These are phyloP conservation scores for Mesocricetus auratus DNA, from an alignment of 2,113 vertebrate genomes.

Conservation along the genomic window DNA sequence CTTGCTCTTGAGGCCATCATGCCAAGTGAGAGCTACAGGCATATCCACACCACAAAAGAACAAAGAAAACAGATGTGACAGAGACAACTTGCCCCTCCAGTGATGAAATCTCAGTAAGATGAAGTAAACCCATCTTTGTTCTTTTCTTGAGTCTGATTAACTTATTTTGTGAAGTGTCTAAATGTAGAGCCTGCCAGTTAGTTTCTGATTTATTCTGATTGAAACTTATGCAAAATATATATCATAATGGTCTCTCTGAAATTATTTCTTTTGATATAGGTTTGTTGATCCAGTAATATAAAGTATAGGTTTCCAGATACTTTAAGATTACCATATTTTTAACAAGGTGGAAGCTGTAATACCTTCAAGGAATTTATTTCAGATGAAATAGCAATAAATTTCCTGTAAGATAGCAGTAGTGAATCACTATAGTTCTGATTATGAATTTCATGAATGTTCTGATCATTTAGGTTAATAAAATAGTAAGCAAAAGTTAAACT, in stretches of 20 bases:
- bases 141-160: conserved; percentile 3
- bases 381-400: conserved; percentile 53
- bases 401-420: neutral
- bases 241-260: neutral
- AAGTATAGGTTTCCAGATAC: conserved; percentile 4
- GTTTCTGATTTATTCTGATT: conserved; percentile 50
- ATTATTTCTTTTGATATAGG: conserved; percentile 1
- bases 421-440: conserved; percentile 11
- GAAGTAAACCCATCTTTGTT: conserved; percentile 28
- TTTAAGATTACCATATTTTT: conserved; percentile 49
- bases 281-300: conserved; percentile 8
- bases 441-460: neutral
- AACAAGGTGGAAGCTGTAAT: neutral
- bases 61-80: neutral
- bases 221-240: neutral
- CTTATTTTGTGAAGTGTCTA: neutral
- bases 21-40: neutral
- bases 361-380: conserved; percentile 42
- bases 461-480: conserved; percentile 64
- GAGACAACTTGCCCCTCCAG: neutral
- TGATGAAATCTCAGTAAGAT: neutral
- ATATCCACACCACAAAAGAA: neutral
- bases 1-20: neutral
- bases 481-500: conserved; percentile 13
- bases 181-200: neutral